phyloP scores from a whole-genome alignment of 2,113 vertebrate species.

The Peromyscus leucopus region DNA sequence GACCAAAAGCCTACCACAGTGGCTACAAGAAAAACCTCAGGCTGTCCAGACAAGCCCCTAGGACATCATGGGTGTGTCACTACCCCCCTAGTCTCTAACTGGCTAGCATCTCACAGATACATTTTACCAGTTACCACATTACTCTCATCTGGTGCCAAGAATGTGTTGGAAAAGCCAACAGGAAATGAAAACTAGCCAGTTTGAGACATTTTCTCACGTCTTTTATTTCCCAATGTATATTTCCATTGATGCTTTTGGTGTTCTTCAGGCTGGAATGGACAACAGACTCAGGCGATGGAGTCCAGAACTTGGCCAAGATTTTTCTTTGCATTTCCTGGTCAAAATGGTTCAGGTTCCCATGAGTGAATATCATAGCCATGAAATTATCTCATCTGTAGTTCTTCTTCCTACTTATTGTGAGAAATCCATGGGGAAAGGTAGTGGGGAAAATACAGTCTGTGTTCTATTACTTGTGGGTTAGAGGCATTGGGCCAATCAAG shows the following conservation, averaged over 20 bases:
- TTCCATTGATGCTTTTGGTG: slow-evolving; percentile 50
- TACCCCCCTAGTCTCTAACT: slow-evolving; percentile 30
- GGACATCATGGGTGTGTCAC: slow-evolving; percentile 43
- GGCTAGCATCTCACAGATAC: slow-evolving; percentile 54
- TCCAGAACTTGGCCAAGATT: neutral
- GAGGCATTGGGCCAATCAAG: neutral
- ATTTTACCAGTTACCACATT: slow-evolving; percentile 77
- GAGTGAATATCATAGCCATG: neutral
- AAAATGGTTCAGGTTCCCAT: neutral
- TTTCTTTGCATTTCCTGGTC: neutral
- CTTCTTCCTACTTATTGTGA: neutral
- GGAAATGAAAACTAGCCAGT: slow-evolving; percentile 31
- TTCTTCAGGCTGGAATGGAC: slow-evolving; percentile 58
- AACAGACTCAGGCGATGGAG: slow-evolving; percentile 43
- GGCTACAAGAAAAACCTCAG: slow-evolving; percentile 69
- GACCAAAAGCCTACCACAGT: slow-evolving; percentile 28
- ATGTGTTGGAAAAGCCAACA: slow-evolving; percentile 69
- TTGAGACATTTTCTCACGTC: slow-evolving; percentile 74
- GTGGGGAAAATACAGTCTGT: neutral
- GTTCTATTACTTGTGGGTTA: neutral
- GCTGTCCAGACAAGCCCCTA: slow-evolving; percentile 54
- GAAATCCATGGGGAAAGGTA: neutral
- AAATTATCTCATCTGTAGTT: neutral
- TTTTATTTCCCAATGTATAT: slow-evolving; percentile 71
- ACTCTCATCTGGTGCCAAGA: slow-evolving; percentile 73